Evolutionary conservation across 1,140 invertebrate genomes (phyloP).

Genomic region (Temnothorax nylanderi): DNA sequence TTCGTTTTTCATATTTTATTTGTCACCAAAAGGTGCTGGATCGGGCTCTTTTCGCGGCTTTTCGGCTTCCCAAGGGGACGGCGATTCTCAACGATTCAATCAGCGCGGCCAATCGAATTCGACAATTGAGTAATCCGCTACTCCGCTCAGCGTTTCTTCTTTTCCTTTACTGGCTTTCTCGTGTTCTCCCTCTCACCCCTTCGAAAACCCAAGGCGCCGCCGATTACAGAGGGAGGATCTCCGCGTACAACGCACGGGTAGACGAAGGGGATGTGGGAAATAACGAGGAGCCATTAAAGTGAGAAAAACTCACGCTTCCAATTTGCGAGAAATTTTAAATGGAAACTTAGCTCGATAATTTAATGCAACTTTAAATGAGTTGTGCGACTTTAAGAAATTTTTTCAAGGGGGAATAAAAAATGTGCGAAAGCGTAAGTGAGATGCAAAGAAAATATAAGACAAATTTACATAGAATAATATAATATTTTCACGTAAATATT

Average conservation of each 20-base stretch:
- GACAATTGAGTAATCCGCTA: slow-evolving; percentile 72
- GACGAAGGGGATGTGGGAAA: slow-evolving; percentile 25
- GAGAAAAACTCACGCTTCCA: slow-evolving; percentile 35
- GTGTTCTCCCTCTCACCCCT: neutral
- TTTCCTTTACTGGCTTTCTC: slow-evolving; percentile 42
- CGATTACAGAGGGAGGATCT: slow-evolving; percentile 42
- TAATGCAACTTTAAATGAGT: slow-evolving; percentile 36
- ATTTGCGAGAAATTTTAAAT: slow-evolving; percentile 47
- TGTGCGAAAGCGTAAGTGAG: neutral
- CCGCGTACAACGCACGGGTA: neutral
- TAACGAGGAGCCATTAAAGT: slow-evolving; percentile 44
- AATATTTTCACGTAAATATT: neutral
- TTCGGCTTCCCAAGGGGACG: slow-evolving; percentile 36
- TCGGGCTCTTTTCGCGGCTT: slow-evolving; percentile 33
- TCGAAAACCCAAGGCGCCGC: neutral
- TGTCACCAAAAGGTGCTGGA: slow-evolving; percentile 28
- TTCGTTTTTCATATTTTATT: slow-evolving; percentile 72
- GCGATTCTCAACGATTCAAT: slow-evolving; percentile 73
- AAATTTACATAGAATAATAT: neutral
- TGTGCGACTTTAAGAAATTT: neutral
- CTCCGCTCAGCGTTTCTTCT: slow-evolving; percentile 60
- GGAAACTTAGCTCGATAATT: slow-evolving; percentile 32
- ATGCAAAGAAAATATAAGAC: neutral
- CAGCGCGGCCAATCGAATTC: slow-evolving; percentile 72
- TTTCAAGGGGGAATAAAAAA: neutral